Percentiles rank a stretch among this genome's conserved stretches.
Conservation (phyloP, 2,888 invertebrate genomes). For the Scaptomyza tumidula region DNA sequence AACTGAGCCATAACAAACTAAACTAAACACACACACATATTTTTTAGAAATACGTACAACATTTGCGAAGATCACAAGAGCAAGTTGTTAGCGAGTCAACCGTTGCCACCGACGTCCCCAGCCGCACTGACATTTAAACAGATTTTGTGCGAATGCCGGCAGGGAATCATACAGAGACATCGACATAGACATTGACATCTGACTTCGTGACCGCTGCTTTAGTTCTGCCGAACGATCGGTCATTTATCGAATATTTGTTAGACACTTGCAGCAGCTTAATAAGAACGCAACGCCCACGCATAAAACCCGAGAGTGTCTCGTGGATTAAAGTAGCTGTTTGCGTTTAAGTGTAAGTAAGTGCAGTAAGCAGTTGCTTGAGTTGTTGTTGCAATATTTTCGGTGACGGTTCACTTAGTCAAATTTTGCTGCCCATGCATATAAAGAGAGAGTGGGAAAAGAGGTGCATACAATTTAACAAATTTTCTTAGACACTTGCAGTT, state of each 20-base stretch:
- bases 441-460: not conserved
- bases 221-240: slow-evolving; percentile 20
- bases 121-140: slow-evolving; percentile 43
- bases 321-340: not conserved
- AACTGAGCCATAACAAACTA: slow-evolving; percentile 39
- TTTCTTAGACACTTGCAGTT: not conserved
- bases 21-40: not conserved
- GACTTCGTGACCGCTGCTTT: slow-evolving; percentile 2
- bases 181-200: not conserved
- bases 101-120: slow-evolving; percentile 46
- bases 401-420: not conserved
- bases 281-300: not conserved
- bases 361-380: not conserved
- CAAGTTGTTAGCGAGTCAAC: slow-evolving; percentile 38
- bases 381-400: slow-evolving; percentile 4
- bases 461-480: not conserved
- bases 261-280: slow-evolving; percentile 7
- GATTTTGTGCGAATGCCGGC: slow-evolving; percentile 2
- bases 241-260: slow-evolving; percentile 12
- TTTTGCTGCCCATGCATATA: not conserved
- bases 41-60: not conserved
- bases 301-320: not conserved
- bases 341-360: not conserved
- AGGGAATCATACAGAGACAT: slow-evolving; percentile 3
- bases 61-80: slow-evolving; percentile 23